Conservation (phyloP, 2,797 vertebrate genomes). For the Bryconaethiops microstoma region DNA sequence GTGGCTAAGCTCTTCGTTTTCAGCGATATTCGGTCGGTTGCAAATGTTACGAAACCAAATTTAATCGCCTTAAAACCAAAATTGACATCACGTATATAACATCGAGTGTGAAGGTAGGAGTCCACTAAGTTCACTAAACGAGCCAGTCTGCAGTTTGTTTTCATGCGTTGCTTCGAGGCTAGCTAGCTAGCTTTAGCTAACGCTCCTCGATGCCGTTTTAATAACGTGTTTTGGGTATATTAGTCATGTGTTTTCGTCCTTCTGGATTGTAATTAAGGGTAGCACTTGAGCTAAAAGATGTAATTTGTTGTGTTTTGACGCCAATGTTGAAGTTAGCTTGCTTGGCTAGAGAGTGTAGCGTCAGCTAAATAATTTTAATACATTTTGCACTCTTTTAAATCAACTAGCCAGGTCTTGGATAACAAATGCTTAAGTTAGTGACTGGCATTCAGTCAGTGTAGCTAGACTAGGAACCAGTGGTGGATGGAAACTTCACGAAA, state of each 20-base stretch:
- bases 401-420: too few species aligned
- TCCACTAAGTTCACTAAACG: neutral
- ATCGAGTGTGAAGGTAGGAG: conserved; percentile 7
- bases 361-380: too few species aligned
- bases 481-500: conserved; percentile 12
- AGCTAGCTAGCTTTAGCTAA: neutral
- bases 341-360: too few species aligned
- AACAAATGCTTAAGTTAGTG: neutral
- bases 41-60: neutral
- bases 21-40: neutral
- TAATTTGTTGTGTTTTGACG: too few species aligned
- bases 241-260: too few species aligned
- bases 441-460: neutral
- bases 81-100: neutral
- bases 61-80: neutral
- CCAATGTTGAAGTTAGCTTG: too few species aligned
- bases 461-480: neutral
- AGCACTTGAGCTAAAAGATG: too few species aligned
- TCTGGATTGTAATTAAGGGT: too few species aligned
- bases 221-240: neutral
- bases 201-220: neutral
- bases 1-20: neutral
- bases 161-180: too few species aligned
- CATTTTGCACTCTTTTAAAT: too few species aligned
- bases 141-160: neutral